Conservation (phyloP, 35 echinoderm and acorn worm genomes). For the Diadema setosum region DNA sequence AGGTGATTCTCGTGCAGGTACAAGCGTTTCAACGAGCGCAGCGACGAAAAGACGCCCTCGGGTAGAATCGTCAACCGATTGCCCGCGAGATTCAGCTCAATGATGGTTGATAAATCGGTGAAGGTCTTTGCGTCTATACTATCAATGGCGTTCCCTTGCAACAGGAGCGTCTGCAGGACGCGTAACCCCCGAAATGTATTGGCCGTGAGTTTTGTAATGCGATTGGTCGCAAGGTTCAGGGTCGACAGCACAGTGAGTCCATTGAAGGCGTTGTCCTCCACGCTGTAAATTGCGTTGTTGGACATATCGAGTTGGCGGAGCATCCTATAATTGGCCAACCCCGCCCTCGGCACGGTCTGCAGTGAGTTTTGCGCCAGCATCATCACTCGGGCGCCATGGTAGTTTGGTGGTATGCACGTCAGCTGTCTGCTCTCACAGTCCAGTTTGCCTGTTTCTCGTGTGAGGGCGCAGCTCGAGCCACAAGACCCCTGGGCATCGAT, state of each 20-base stretch:
- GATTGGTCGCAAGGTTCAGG: slow-evolving; percentile 59
- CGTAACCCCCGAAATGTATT: slow-evolving; percentile 38
- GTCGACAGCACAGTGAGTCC: neutral
- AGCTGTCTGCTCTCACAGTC: slow-evolving; percentile 68
- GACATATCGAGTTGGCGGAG: slow-evolving; percentile 60
- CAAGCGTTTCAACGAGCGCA: slow-evolving; percentile 35
- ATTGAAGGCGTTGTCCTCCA: slow-evolving; percentile 42
- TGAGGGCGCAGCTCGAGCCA: neutral
- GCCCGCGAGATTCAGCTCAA: slow-evolving; percentile 67
- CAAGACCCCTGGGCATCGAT: neutral
- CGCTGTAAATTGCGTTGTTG: slow-evolving; percentile 46
- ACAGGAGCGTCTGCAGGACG: slow-evolving; percentile 37
- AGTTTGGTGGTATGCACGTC: slow-evolving; percentile 48
- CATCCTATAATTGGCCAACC: slow-evolving; percentile 38
- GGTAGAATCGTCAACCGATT: slow-evolving; percentile 58
- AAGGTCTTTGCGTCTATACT: slow-evolving; percentile 53
- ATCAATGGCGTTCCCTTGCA: slow-evolving; percentile 74
- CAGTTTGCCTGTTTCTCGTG: slow-evolving; percentile 15
- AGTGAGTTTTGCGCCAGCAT: slow-evolving; percentile 75
- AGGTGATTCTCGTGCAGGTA: slow-evolving; percentile 76
- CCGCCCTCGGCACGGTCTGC: neutral
- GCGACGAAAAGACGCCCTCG: slow-evolving; percentile 43
- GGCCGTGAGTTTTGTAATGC: slow-evolving; percentile 40
- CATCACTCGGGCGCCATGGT: neutral
- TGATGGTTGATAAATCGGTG: slow-evolving; percentile 35